Conservation (phyloP, 2,888 invertebrate species). For the Nomada ferruginata region DNA sequence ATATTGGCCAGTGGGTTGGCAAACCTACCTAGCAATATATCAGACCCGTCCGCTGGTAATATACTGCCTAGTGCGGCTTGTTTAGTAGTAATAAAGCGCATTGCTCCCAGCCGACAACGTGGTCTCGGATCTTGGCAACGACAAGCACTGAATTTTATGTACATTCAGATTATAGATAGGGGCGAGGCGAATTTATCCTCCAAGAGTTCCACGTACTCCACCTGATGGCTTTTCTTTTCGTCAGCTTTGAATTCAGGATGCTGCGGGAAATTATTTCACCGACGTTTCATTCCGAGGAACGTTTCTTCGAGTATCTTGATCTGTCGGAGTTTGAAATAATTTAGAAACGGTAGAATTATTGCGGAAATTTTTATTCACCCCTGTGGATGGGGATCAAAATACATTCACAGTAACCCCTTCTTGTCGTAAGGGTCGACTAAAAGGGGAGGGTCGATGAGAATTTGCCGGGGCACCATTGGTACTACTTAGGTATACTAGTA, state of each 20-base stretch:
- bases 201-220: not conserved
- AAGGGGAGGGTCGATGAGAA: too few species aligned
- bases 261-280: too few species aligned
- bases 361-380: too few species aligned
- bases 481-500: too few species aligned
- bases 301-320: too few species aligned
- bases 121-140: constrained; percentile 43
- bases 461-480: too few species aligned
- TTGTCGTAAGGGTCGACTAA: too few species aligned
- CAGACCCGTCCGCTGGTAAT: constrained; percentile 77
- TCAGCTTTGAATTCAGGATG: not conserved
- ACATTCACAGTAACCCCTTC: too few species aligned
- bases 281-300: too few species aligned
- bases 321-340: too few species aligned
- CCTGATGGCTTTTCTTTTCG: not conserved
- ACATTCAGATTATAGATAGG: constrained; percentile 4
- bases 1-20: constrained; percentile 77
- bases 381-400: too few species aligned
- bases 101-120: constrained; percentile 45
- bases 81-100: constrained; percentile 79
- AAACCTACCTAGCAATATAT: constrained; percentile 75
- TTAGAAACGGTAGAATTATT: too few species aligned
- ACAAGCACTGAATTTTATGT: constrained; percentile 38
- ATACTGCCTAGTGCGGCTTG: constrained; percentile 77
- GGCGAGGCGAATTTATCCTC: not conserved